Base-by-base conservation (phyloP, 2,113 vertebrate genomes). In the Esox niger region DNA sequence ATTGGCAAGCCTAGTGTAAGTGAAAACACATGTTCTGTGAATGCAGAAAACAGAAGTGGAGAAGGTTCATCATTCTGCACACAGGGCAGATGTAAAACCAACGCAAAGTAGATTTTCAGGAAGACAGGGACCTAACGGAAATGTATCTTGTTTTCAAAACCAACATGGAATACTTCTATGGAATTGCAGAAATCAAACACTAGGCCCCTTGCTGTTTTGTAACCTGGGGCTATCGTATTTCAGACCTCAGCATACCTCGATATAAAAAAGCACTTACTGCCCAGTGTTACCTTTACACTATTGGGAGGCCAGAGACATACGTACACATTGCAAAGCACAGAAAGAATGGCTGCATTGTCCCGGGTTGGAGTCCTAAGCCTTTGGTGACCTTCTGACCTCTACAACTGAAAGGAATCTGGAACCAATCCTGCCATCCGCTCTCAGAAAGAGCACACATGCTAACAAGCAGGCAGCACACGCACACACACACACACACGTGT, bases 11-110 rank as follows among this genome's bases (percentile, higher is more conserved):
- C 43, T 59, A 63, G 35, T 63, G 66, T 87, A 86, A 90, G 73
- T 87, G 79, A 75, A 86, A 89, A 86, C 89, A 91, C 82, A 88
- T 91, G 88, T 79, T 76, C 66, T 62, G 69, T 56, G 70, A 76
- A 82, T 75, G 77, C 69, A 82, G 72, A 74, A 76, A 86, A 75
- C 72, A 74, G 80, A 82, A 77, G 76, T 29, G 10, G 66, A 68
- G 73, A 35, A 15, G 64, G 38, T 63, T 77, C 38, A 30, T 46
- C 59, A 30, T 46, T 57, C 52, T 59, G 23, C 70, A 73, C 67
- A 83, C 38, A 66, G 55, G 47, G 68, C 47, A 64, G 66, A 69
- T 62, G 67, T 63, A 79, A 83, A 82, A 80, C 78, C 26, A 20
- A 76, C 82, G 68, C 70, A 10, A 38, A 74, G 74, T 68, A 29